Percentiles rank a stretch among this genome's conserved stretches.
phyloP scores from a whole-genome alignment of 2,113 vertebrate species.

The Corythaeola cristata region DNA sequence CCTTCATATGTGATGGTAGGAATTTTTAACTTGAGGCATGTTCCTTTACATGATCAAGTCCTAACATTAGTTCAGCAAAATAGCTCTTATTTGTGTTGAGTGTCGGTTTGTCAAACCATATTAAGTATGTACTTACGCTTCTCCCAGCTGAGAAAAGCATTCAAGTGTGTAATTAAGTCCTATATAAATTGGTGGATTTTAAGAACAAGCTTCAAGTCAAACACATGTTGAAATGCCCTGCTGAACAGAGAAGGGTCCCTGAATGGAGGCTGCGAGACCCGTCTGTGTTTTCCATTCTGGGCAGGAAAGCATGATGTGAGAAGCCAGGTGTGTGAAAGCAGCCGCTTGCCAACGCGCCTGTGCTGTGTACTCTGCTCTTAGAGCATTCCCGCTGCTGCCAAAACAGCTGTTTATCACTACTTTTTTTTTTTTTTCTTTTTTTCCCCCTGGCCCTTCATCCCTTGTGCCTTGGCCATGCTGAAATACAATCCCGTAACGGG shows the following conservation, averaged over 20 bases:
- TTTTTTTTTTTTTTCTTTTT: too few species aligned
- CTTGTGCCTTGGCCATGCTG: background rate
- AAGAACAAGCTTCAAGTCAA: background rate
- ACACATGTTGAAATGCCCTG: background rate
- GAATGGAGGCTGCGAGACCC: background rate
- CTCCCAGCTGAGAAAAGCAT: background rate
- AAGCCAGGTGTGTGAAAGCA: background rate
- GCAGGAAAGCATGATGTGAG: background rate
- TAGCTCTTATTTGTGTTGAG: background rate
- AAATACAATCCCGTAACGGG: background rate
- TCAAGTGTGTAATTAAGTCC: background rate
- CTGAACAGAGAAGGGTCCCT: background rate
- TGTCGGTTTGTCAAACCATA: background rate
- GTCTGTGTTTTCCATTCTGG: background rate
- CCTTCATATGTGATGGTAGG: accelerated
- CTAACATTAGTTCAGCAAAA: background rate
- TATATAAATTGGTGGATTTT: background rate
- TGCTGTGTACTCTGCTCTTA: background rate
- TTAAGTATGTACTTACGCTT: background rate
- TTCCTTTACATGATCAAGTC: background rate
- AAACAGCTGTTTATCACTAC: background rate
- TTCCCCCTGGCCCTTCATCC: background rate
- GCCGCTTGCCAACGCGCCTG: accelerated
- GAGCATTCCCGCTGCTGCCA: background rate
- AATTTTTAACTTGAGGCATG: background rate